Evolutionary conservation across 1,140 invertebrate species (phyloP), one percentile per base, ranked within the genome.

Genomic region (Temnothorax longispinosus): DNA sequence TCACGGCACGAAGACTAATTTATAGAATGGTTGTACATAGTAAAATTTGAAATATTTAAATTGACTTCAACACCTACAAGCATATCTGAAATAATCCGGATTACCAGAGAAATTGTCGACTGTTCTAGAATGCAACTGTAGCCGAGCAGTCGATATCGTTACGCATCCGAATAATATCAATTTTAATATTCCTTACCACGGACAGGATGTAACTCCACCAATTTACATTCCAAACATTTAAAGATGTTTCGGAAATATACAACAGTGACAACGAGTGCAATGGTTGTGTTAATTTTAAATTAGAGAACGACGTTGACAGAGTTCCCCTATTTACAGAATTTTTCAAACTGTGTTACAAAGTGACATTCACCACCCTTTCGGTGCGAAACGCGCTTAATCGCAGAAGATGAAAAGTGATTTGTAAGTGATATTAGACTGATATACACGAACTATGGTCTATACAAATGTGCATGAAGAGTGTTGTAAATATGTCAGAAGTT

Each of bases 201-300:
- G 32, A 35, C 38, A 60, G 18, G 15, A 82, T 18, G 54, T 56
- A 18, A 58, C 18, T 47, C 44, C 27, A n/a, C 1, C 13, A 50
- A 15, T 74, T 75, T 60, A 60, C 56, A 84, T 75, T 75, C 41
- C 80, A 75, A 60, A 84, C 54, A 44, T 84, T 56, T 3, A 56
- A 44, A 38, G 2, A 75, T 47, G 8, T 81, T 56, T 27, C 64
- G 64, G 13, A 44, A 21, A 74, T 21, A 18, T 44, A 21, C 7
- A 60, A 82, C 52, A 38, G 54, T 62, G 56, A 75, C 80, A 74
- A 74, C 80, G 69, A 84, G 80, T 84, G 80, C 69, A 84, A 84
- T 84, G 56, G 54, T 84, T 84, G 80, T 74, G 80, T 74, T 84
- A 84, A 84, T 74, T 58, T 84, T 74, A 38, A 84, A 84, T 50